Evolutionary conservation across 2,113 vertebrate genomes (phyloP), one percentile per base, ranked within the genome.

Genomic region (Sigmodon hispidus): DNA sequence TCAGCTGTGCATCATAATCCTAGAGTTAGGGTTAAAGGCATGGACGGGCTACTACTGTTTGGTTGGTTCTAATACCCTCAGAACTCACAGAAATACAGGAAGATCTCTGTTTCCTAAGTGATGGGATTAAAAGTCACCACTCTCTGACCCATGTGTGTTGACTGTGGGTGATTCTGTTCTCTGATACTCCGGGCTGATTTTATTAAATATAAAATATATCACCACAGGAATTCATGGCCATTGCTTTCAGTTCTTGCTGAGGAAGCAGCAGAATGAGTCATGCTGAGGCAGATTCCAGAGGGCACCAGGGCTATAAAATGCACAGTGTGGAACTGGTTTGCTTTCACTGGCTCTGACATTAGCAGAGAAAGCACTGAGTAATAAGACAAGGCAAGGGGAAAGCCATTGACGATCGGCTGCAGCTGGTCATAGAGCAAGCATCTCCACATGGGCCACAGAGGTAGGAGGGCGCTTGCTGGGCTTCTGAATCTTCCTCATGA

Each of bases 291-390:
- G 45, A 72, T 81, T 92, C 52, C 67, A 63, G 67, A 69, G 7
- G 29, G 69, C 43, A 75, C 31, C 31, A 89, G 34, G 36, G 95
- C 90, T 90, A 48, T 70, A 79, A 89, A 93, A n/a, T 67, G 90
- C 87, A 79, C 0, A 2, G 40, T 5, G 67, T 4, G 34, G 16
- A 26, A 86, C 21, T 72, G 26, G 63, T n/a, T 59, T 89, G 73
- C 63, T 94, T 84, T 91, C 69, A 29, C n/a, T 11, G 87, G 83
- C 77, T 89, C 90, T 80, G 57, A 87, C n/a, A 11, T 80, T 70
- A 95, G 94, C 80, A 76, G 84, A 85, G 73, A 93, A 89, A 63
- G 34, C 69, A 65, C 79, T 93, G 87, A 94, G 57, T 92, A 55
- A 87, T 87, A 45, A 77, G 52, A 83, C 40, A 81, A 77, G 90